Evolutionary conservation across 2,113 vertebrate species (phyloP).

Genomic region (Triplophysa rosa): DNA sequence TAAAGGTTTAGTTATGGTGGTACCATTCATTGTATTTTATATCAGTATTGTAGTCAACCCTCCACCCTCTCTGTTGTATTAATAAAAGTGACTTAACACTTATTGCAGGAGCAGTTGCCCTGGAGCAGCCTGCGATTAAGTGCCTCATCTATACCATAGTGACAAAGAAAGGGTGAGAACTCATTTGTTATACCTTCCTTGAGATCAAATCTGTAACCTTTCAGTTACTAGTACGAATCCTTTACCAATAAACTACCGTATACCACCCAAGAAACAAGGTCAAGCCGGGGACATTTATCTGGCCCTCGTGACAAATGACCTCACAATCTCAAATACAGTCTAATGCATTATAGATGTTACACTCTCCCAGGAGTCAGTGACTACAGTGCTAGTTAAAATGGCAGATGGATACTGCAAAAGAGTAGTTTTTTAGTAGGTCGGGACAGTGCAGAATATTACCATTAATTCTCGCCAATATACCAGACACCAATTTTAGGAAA

Average conservation of each 20-base stretch:
- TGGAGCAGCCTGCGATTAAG: background rate
- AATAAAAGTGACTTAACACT: no score
- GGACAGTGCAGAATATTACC: background rate
- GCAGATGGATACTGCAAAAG: background rate
- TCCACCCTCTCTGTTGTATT: no score
- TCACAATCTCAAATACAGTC: constrained; percentile 10
- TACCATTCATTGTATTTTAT: background rate
- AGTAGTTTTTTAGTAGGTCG: background rate
- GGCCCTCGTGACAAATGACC: background rate
- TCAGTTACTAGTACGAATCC: constrained; percentile 6
- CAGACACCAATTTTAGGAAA: background rate
- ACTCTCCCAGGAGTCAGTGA: background rate
- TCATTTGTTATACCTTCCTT: background rate
- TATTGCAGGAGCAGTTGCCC: no score
- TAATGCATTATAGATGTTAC: constrained; percentile 21
- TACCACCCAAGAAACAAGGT: background rate
- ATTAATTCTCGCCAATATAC: background rate
- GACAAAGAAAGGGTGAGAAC: background rate
- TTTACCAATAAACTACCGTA: background rate
- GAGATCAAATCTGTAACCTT: background rate
- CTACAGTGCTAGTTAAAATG: background rate
- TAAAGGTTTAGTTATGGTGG: no score
- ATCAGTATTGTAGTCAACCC: background rate
- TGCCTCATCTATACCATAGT: background rate
- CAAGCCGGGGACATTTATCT: background rate